These are phyloP conservation scores for Lasaia peninsularis DNA, from an alignment of 1,140 invertebrate genomes.

Conservation along the genomic window DNA sequence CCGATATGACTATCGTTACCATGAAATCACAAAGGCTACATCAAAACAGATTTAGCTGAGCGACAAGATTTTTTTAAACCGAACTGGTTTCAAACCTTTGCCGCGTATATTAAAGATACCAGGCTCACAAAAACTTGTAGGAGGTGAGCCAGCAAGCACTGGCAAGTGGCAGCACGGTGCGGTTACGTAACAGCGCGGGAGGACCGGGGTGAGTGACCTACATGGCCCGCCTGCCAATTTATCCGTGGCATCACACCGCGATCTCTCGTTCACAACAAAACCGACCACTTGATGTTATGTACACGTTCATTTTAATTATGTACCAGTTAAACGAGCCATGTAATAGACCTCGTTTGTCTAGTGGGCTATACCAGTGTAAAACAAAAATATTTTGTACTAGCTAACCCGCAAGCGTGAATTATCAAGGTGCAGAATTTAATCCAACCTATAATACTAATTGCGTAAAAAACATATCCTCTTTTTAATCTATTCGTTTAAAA, in stretches of 20 bases:
- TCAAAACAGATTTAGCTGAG: too few relatives aligned
- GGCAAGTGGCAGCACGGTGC: conserved; percentile 59
- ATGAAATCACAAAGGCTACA: too few relatives aligned
- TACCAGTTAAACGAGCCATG: background rate
- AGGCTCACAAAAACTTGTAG: conserved; percentile 45
- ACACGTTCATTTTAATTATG: background rate
- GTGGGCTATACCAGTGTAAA: too few relatives aligned
- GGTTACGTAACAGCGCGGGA: conserved; percentile 56
- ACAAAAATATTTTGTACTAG: too few relatives aligned
- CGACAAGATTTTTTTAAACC: too few relatives aligned
- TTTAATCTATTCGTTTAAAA: too few relatives aligned
- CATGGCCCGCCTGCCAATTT: conserved; percentile 68
- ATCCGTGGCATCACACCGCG: conserved; percentile 60
- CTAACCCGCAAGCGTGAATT: too few relatives aligned
- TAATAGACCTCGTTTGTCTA: too few relatives aligned
- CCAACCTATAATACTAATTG: too few relatives aligned
- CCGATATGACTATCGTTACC: too few relatives aligned
- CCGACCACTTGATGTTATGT: conserved; percentile 20
- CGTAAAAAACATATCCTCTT: too few relatives aligned
- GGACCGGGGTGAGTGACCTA: conserved; percentile 56
- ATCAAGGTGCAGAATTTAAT: too few relatives aligned
- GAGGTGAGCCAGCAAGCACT: conserved; percentile 70
- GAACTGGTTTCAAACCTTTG: background rate
- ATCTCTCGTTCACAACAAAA: conserved; percentile 58
- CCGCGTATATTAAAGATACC: conserved; percentile 31